Base-by-base conservation (phyloP, 2,113 vertebrate genomes). In the Cryptoleucopteryx plumbea region DNA sequence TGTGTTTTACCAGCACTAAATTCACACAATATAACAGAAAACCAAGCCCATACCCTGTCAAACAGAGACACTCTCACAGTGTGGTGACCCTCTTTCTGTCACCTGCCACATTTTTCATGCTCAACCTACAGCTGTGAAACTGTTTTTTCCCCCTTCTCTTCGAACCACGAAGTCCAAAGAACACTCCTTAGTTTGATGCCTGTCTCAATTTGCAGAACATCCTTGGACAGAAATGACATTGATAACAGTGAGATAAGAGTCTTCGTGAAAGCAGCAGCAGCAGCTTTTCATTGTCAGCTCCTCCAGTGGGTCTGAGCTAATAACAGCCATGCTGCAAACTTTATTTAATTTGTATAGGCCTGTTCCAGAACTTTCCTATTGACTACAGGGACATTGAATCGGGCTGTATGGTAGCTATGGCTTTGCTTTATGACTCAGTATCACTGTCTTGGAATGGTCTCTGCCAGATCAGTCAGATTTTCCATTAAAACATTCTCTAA, bases 81-180 rank as follows among this genome's bases (percentile, higher is more conserved):
- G 75, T 90, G 85, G 42, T 92, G 92, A 95, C 94, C 89, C 86
- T 86, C 59, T 91, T 95, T 95, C 90, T 94, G 63, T 93, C 95
- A 95, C 92, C 88, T 96, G 90, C 75, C 85, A 81, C 63, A 78
- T 88, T 94, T 90, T 88, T 96, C 80, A 40, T 83, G 82, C 68
- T 83, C 95, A 95, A 6, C 79, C 94, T 93, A 90, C 95, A 97
- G 92, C 92, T 94, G 90, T 88, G 96, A 96, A 96, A 93, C 63
- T 72, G 42, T 74, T 91, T 86, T 88, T 43, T 3, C 16, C 34
- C 58, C 21, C 43, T 50, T 70, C 65, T n/a, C 75, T 81, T 96
- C 3, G 9, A 96, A 90, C 82, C 90, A 21, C 59, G 3, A 66
- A 88, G 74, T 92, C 82, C 86, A 90, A 94, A 71, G 90, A 78